Base-by-base conservation (phyloP, 2,797 vertebrate genomes). In the Calcarius lapponicus region DNA sequence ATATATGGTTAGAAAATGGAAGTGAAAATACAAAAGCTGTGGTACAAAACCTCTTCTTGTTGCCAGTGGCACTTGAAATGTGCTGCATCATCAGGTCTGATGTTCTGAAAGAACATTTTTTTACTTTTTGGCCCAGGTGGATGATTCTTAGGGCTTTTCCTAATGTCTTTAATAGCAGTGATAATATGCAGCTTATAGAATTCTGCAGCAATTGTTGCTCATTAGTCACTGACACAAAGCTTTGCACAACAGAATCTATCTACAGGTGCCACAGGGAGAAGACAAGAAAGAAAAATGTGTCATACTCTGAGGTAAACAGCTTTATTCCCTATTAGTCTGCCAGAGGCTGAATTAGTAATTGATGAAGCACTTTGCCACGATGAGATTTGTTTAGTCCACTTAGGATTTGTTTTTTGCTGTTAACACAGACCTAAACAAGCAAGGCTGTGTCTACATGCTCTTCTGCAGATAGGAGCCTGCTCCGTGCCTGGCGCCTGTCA, bases 341-440 rank as follows among this genome's bases (percentile, higher is more conserved):
- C 71, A 53, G 87, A 92, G 86, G 91, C 86, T 91, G 94, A 95
- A 93, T 95, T 76, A 92, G 86, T 90, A 90, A 95, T 95, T 95
- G 93, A 93, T 85, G 86, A 95, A 96, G 78, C 80, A 75, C 86
- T 96, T 93, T 95, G 86, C 86, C 71, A 94, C 1, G 3, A 61
- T 61, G 84, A 93, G 90, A 93, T 94, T 93, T 94, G 88, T 87
- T 95, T 94, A 92, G 93, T 84, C 91, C 43, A 9, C 25, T 57
- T 58, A 93, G 88, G 93, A 87, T 93, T 94, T 92, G 87, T 45
- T 91, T 92, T 83, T 47, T 0, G 1, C 79, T 87, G 86, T 71
- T 95, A 95, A 93, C 88, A 76, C 47, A 54, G 75, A 92, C 38
- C 89, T 86, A 62, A 92, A 91, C 81, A 91, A 80, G 81, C 16